A percentile compares a stretch with the other conserved stretches of the same genome.
phyloP scores from a whole-genome alignment of 2,888 invertebrate species.

The Zaprionus lineosus region DNA sequence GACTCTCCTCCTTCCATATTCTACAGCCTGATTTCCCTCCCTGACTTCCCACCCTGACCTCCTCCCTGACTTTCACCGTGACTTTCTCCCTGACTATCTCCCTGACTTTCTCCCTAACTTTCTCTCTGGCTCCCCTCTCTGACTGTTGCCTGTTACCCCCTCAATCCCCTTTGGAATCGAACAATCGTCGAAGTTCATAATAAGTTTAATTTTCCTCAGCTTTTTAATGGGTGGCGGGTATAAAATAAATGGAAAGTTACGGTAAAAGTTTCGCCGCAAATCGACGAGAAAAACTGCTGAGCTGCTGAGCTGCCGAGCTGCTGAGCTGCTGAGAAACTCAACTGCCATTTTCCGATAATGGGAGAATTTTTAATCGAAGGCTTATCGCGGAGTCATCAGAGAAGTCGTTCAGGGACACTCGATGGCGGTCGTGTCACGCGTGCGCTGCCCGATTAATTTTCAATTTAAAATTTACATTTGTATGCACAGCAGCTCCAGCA shows the following conservation, averaged over 20 bases:
- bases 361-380: slow-evolving; percentile 54
- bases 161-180: no score
- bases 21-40: no score
- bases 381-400: slow-evolving; percentile 50
- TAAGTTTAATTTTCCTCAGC: background rate
- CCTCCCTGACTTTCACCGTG: no score
- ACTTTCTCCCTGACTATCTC: no score
- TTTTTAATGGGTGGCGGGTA: background rate
- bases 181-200: no score
- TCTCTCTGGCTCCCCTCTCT: no score
- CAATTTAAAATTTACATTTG: slow-evolving; percentile 70
- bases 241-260: slow-evolving; percentile 29
- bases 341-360: slow-evolving; percentile 43
- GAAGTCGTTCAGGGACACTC: slow-evolving; percentile 37
- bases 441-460: slow-evolving; percentile 56
- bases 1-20: no score
- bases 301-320: no score
- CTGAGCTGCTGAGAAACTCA: slow-evolving; percentile 47
- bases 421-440: slow-evolving; percentile 18
- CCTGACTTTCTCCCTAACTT: no score
- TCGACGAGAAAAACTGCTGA: slow-evolving; percentile 16
- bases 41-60: no score
- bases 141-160: no score
- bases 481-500: slow-evolving; percentile 46
- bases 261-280: slow-evolving; percentile 36